A percentile compares a stretch with the other conserved stretches of the same genome.
These are phyloP conservation scores for Plectropomus leopardus DNA, from an alignment of 2,113 vertebrate genomes.

Conservation along the genomic window DNA sequence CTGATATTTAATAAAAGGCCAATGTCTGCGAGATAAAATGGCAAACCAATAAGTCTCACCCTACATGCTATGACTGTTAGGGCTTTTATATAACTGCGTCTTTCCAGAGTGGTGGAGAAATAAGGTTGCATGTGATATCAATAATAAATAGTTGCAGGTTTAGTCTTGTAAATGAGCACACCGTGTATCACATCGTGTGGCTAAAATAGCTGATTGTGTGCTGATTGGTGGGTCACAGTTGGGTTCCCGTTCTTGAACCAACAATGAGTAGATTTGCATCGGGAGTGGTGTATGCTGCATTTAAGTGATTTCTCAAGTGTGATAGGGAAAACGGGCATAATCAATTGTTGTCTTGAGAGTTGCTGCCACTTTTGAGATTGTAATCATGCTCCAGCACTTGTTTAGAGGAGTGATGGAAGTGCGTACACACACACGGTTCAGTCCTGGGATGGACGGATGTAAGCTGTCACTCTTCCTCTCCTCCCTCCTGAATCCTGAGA, in stretches of 20 bases:
- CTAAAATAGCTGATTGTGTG: background rate
- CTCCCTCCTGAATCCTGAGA: conserved; percentile 7
- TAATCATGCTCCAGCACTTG: conserved; percentile 35
- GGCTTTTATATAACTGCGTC: conserved; percentile 22
- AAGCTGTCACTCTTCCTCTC: conserved; percentile 34
- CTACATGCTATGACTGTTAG: conserved; percentile 6
- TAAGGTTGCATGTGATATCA: conserved; percentile 16
- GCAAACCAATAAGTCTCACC: conserved; percentile 57
- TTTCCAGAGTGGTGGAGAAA: background rate
- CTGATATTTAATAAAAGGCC: conserved; percentile 73
- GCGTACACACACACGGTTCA: too few relatives aligned
- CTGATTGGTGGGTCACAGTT: conserved; percentile 37
- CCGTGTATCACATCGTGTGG: background rate
- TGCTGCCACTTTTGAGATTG: background rate
- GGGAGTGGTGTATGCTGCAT: background rate
- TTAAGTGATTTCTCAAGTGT: conserved; percentile 54
- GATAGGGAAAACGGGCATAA: background rate
- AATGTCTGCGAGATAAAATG: conserved; percentile 62
- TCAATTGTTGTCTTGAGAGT: conserved; percentile 18
- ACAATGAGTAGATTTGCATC: background rate
- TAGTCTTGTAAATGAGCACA: conserved; percentile 27
- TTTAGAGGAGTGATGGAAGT: conserved; percentile 6
- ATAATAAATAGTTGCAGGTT: background rate
- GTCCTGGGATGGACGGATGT: conserved; percentile 21
- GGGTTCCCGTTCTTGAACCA: background rate